Percentiles rank a stretch among this genome's conserved stretches.
These are phyloP conservation scores for Myanophis thanlyinensis DNA, from an alignment of 2,113 vertebrate species.

Conservation along the genomic window DNA sequence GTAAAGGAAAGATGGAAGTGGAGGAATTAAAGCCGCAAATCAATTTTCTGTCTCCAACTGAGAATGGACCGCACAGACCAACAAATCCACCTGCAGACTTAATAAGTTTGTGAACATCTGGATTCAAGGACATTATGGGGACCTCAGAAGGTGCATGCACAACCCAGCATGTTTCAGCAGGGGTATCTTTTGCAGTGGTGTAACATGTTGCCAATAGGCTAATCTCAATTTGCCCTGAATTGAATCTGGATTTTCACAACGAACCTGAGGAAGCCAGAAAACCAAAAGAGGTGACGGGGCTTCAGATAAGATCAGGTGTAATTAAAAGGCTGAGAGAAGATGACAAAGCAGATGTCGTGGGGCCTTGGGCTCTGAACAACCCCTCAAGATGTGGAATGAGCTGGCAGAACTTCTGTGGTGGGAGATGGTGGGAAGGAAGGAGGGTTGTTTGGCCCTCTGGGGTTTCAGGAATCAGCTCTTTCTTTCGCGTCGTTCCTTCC, in stretches of 20 bases:
- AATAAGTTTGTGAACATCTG: neutral
- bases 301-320: neutral
- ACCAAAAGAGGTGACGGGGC: neutral
- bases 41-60: neutral
- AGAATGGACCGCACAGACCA: neutral
- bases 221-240: neutral
- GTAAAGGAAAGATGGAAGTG: neutral
- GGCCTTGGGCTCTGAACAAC: neutral
- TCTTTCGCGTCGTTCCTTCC: neutral
- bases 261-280: neutral
- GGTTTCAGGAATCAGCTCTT: neutral
- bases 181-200: neutral
- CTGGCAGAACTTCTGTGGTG: neutral
- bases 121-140: neutral
- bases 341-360: neutral
- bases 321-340: neutral
- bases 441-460: too few relatives aligned
- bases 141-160: neutral
- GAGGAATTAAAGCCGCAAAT: neutral
- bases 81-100: neutral
- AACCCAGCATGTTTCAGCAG: neutral
- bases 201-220: neutral
- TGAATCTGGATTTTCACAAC: neutral
- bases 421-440: neutral
- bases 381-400: fast-evolving